Evolutionary conservation across 2,113 vertebrate genomes (phyloP).

Genomic region (Hypocryptadius cinnamomeus): DNA sequence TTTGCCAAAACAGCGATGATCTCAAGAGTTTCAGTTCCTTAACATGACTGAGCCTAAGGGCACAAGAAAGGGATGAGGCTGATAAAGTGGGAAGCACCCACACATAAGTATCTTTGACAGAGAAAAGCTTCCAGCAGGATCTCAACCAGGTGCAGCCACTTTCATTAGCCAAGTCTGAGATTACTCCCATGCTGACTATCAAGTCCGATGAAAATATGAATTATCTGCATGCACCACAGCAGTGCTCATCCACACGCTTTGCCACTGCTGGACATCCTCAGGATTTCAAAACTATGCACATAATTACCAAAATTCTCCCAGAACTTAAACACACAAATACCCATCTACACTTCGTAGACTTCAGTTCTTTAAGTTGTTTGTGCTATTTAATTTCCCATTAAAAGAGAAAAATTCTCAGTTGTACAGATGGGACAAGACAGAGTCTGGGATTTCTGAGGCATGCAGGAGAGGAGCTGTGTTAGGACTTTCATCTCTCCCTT

Average conservation of each 20-base stretch:
- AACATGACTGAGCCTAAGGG: neutral
- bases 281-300: neutral
- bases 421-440: neutral
- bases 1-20: neutral
- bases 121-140: slow-evolving; percentile 32
- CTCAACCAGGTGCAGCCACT: slow-evolving; percentile 45
- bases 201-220: slow-evolving; percentile 24
- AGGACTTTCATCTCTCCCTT: neutral
- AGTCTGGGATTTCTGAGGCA: neutral
- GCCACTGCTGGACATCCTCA: neutral
- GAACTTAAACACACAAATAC: neutral
- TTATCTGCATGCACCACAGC: neutral
- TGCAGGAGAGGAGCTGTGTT: neutral
- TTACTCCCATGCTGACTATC: slow-evolving; percentile 24
- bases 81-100: neutral
- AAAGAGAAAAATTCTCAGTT: neutral
- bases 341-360: neutral
- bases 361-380: neutral
- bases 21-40: neutral
- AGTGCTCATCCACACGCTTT: neutral
- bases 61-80: neutral
- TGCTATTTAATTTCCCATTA: neutral
- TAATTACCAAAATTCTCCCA: neutral
- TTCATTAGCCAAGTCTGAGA: slow-evolving; percentile 31
- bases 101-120: neutral